Conservation (phyloP, 2,113 vertebrate species). For the Grammatotria lemairii region DNA sequence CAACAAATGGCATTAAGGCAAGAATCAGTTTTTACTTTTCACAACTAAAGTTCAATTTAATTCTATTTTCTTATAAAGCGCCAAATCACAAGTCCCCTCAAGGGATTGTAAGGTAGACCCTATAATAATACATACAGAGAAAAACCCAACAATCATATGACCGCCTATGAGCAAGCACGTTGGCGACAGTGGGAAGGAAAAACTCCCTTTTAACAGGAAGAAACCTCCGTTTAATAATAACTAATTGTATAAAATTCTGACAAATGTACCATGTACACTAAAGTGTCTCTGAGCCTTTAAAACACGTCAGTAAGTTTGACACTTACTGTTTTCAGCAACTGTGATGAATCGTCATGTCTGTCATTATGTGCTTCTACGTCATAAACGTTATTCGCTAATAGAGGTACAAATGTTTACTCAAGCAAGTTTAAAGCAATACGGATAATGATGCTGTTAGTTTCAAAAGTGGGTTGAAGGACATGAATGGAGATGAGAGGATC, state of each 20-base stretch:
- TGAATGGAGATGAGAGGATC: neutral
- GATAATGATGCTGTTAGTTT: neutral
- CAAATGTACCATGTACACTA: neutral
- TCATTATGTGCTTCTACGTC: neutral
- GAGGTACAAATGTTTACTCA: neutral
- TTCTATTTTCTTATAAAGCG: fast-evolving
- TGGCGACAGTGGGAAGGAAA: neutral
- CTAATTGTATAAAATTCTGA: neutral
- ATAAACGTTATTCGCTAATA: neutral
- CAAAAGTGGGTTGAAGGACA: neutral
- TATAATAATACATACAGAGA: neutral
- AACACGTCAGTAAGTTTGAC: fast-evolving
- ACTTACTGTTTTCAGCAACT: neutral
- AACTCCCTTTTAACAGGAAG: neutral
- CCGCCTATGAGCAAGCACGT: neutral
- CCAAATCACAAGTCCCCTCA: neutral
- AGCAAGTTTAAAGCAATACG: neutral
- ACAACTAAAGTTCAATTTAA: neutral
- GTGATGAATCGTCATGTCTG: neutral
- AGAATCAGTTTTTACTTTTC: neutral
- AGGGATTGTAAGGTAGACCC: neutral
- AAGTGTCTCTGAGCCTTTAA: neutral
- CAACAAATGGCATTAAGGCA: neutral
- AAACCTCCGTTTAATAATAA: neutral
- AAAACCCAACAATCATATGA: neutral